These are phyloP conservation scores for Indicator indicator DNA, from an alignment of 2,113 vertebrate genomes.

Conservation along the genomic window DNA sequence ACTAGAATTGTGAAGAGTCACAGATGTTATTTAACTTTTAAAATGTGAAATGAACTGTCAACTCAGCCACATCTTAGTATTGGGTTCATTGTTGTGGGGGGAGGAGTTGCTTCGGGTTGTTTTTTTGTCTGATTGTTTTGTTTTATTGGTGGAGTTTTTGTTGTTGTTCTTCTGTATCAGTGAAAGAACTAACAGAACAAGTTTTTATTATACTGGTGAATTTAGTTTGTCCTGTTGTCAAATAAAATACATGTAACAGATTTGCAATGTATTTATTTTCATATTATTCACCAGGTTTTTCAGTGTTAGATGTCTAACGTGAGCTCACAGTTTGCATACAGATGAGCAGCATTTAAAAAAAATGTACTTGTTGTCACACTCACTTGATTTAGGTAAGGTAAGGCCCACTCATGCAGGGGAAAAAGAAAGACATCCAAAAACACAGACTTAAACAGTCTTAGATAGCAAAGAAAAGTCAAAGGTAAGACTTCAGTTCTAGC, in stretches of 20 bases:
- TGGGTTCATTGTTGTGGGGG: background rate
- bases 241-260: constrained; percentile 40
- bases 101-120: background rate
- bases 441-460: background rate
- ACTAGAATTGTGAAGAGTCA: background rate
- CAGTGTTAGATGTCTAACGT: background rate
- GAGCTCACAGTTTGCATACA: background rate
- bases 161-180: constrained; percentile 24
- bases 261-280: background rate
- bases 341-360: background rate
- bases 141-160: background rate
- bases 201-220: constrained; percentile 13
- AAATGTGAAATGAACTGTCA: constrained; percentile 3
- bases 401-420: background rate
- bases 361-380: background rate
- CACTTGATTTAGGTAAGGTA: background rate
- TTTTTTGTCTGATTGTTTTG: background rate
- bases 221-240: constrained; percentile 21
- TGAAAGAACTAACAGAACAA: constrained; percentile 43
- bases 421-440: background rate
- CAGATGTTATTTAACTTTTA: background rate
- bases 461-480: background rate
- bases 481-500: background rate
- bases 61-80: background rate
- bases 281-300: background rate